Conservation (phyloP, 2,888 invertebrate species). For the Flexamia atlantica region DNA sequence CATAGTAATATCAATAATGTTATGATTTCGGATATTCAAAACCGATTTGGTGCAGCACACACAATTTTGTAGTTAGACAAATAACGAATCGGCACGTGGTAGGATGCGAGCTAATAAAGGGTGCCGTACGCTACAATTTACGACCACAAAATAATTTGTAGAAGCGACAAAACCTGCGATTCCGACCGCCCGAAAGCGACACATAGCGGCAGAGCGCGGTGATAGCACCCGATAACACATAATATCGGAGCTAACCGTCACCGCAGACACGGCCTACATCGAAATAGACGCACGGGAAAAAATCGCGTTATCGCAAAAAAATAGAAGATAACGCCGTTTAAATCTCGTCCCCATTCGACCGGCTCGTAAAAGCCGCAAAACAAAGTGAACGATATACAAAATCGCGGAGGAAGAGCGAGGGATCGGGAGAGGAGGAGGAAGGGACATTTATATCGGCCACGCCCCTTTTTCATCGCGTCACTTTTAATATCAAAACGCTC, state of each 20-base stretch:
- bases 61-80: too few relatives aligned
- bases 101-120: neutral
- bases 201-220: neutral
- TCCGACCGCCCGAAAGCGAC: neutral
- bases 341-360: constrained; percentile 51
- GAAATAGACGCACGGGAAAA: constrained; percentile 37
- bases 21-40: too few relatives aligned
- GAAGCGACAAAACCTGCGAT: neutral
- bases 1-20: too few relatives aligned
- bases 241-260: constrained; percentile 22
- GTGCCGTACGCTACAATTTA: too few relatives aligned
- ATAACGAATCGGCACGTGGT: too few relatives aligned
- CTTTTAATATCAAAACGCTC: constrained; percentile 65
- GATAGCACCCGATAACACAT: constrained; percentile 33
- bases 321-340: constrained; percentile 38
- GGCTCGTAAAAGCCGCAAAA: constrained; percentile 59
- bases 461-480: constrained; percentile 65
- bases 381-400: constrained; percentile 56
- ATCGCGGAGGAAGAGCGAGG: constrained; percentile 51
- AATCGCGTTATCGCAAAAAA: constrained; percentile 48
- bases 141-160: neutral
- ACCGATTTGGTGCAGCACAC: too few relatives aligned
- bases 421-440: constrained; percentile 53
- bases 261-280: constrained; percentile 48
- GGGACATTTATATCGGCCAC: constrained; percentile 63